Base-by-base conservation (phyloP, 1,140 invertebrate genomes). In the Eubasilissa regina region DNA sequence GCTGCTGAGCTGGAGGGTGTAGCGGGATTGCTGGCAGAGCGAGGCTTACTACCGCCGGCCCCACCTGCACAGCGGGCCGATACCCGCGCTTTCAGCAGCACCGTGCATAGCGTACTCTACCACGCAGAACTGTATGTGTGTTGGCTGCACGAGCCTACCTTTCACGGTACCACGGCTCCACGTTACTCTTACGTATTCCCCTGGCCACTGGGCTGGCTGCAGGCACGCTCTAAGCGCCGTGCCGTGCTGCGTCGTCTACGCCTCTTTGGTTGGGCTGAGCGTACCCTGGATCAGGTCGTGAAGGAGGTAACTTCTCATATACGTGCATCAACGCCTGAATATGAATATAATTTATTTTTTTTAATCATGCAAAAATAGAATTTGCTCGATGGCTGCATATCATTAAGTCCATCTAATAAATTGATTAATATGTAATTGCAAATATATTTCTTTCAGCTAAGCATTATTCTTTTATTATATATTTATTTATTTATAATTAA, bases 1-100 rank as follows among this genome's bases (percentile, higher is more conserved):
- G 91, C 98, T 8, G 93, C 97, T 0, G 98, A 98, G 86, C 92
- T 99, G 84, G 97, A 98, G 82, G 94, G 94, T 0, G 97, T 99
- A 78, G 95, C 98, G 0, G 93, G 94, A 83, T 97, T 98, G 87
- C 93, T 97, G 11, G 93, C 93, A 25, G 94, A 93, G 77, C 98
- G 98, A 88, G 95, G 95, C 1, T 86, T 98, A 12, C 95, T 94
- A 13, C 88, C 90, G 19, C 87, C 93, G 80, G 87, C 99, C 64
- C 92, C 93, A 51, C 89, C 92, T 17, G 90, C 92, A 44, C 92
- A 97, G 84, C 95, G 95, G 85, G 93, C 95, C n/a, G 97, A 99
- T 84, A 95, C 99, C 93, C 91, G 95, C 82, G 97, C 97, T 0
- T 98, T 97, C 85, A 97, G 98, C 86, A 94, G 95, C 1, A 89